Evolutionary conservation across 2,888 invertebrate species (phyloP).

Genomic region (Conus canariensis): DNA sequence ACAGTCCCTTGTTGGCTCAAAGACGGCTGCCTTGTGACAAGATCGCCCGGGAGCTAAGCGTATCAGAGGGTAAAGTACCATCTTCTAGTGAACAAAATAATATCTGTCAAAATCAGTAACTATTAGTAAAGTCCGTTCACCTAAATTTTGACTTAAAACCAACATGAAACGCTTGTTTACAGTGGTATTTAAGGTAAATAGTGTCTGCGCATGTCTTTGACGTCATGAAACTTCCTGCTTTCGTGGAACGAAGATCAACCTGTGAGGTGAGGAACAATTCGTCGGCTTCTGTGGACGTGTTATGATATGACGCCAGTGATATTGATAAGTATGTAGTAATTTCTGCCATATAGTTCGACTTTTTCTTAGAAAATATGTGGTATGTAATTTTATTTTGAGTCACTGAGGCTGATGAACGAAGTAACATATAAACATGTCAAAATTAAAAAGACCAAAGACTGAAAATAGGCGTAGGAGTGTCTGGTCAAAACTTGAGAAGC

Average conservation of each 20-base stretch:
- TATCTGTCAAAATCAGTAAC: too few relatives aligned
- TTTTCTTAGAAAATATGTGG: not conserved
- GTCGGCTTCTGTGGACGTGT: not conserved
- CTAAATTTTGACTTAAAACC: not conserved
- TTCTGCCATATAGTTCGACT: not conserved
- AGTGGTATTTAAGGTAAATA: not conserved
- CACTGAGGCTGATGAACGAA: not conserved
- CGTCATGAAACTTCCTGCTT: slow-evolving; percentile 40
- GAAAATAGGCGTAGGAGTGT: not conserved
- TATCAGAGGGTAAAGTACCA: too few relatives aligned
- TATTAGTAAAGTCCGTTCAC: not conserved
- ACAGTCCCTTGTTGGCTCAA: too few relatives aligned
- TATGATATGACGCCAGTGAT: not conserved
- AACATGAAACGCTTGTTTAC: not conserved
- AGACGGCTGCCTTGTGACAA: too few relatives aligned
- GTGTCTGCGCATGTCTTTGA: slow-evolving; percentile 35
- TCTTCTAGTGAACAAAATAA: too few relatives aligned
- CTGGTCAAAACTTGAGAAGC: too few relatives aligned
- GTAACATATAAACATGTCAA: not conserved
- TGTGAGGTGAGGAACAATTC: not conserved
- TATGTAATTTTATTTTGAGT: not conserved
- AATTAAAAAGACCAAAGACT: not conserved
- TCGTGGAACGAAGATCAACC: slow-evolving; percentile 49
- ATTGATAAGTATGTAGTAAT: not conserved
- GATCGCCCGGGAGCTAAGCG: too few relatives aligned